Percentiles rank a stretch among this genome's conserved stretches.
phyloP scores from a whole-genome alignment of 2,797 vertebrate genomes.

The Phyllotis vaccarum region DNA sequence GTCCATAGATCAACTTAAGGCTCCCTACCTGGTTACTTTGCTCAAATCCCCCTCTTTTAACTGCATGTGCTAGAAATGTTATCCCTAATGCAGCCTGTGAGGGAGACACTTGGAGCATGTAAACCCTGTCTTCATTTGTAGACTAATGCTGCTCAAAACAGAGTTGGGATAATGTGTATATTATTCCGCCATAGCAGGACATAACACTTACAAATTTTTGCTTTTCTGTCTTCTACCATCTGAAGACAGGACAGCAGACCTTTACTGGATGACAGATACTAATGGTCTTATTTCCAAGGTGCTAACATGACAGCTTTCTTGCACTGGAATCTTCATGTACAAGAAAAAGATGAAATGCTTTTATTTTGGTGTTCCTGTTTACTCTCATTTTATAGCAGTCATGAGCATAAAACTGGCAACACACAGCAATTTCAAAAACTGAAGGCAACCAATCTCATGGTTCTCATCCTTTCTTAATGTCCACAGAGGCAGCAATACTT shows the following conservation, averaged over 20 bases:
- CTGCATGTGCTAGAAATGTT: background rate
- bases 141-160: background rate
- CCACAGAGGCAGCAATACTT: background rate
- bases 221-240: background rate
- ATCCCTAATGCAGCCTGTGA: too few relatives aligned
- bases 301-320: background rate
- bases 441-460: background rate
- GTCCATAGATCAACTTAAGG: background rate
- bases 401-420: background rate
- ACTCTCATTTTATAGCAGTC: too few relatives aligned
- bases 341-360: background rate
- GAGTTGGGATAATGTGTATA: fast-evolving
- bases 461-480: background rate
- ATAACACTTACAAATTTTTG: background rate
- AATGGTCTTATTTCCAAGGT: background rate
- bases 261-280: background rate
- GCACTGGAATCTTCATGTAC: background rate
- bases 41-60: background rate
- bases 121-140: background rate
- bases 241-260: too few relatives aligned
- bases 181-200: background rate
- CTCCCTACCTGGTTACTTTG: background rate
- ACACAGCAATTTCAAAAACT: background rate
- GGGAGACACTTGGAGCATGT: background rate
- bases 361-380: background rate